Percentiles rank a stretch among this genome's conserved stretches.
phyloP scores from a whole-genome alignment of 2,113 vertebrate genomes.

The Gallinago jamesoni region DNA sequence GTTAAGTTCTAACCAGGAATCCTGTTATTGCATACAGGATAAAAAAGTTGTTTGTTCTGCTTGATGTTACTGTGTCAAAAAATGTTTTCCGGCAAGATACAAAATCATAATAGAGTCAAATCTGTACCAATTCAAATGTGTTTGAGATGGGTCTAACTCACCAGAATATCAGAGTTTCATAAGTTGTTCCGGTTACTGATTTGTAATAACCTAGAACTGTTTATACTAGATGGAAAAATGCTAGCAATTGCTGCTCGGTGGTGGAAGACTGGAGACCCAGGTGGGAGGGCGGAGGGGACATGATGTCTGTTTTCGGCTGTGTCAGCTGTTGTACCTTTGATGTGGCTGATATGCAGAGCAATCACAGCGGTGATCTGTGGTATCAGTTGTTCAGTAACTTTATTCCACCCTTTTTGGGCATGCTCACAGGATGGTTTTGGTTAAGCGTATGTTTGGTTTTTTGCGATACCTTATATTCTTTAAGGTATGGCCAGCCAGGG shows the following conservation, averaged over 20 bases:
- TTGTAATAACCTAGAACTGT: not conserved
- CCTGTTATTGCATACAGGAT: not conserved
- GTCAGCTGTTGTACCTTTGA: not conserved
- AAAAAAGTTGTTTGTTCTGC: not conserved
- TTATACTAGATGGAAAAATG: not conserved
- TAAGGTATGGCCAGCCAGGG: not conserved
- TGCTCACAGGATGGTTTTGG: not conserved
- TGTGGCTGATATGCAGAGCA: not conserved
- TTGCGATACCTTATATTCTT: not conserved
- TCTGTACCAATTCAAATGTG: not conserved
- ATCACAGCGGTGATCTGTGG: not conserved
- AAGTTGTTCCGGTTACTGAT: not conserved
- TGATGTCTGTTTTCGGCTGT: not conserved
- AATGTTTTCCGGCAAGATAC: not conserved
- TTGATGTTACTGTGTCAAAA: not conserved
- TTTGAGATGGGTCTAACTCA: not conserved
- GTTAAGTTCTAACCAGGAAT: conserved; percentile 41
- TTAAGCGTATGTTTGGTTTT: not conserved
- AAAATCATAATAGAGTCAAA: not conserved
- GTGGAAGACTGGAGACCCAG: not conserved
- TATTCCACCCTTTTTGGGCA: not conserved
- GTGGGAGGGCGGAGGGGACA: not conserved
- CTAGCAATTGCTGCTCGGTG: rapidly evolving
- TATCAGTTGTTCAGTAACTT: not conserved
- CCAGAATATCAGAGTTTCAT: not conserved